Evolutionary conservation across 2,797 vertebrate species (phyloP).

Genomic region (Neosilurus mollespiculum): DNA sequence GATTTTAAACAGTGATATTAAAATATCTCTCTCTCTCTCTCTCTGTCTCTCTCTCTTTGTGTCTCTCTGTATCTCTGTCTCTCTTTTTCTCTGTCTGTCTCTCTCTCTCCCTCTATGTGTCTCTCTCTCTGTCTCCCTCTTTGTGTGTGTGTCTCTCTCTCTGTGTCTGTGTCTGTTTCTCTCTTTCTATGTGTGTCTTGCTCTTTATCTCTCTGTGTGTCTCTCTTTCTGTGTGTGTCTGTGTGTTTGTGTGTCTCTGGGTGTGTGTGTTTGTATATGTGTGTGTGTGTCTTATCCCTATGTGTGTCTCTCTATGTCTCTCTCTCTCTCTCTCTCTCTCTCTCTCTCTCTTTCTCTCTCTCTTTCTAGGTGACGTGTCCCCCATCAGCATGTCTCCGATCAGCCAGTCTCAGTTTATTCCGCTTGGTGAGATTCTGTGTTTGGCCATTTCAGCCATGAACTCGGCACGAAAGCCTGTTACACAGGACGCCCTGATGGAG

Average conservation of each 20-base stretch:
- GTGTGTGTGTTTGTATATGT: no score
- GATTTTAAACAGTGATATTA: background rate
- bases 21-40: constrained; percentile 21
- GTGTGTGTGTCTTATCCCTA: no score
- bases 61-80: no score
- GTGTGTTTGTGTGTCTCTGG: no score
- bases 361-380: constrained; percentile 92
- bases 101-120: no score
- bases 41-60: no score
- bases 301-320: constrained; percentile 39
- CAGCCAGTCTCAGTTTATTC: constrained; percentile 99
- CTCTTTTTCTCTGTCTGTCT: no score
- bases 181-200: no score
- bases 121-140: no score
- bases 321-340: constrained; percentile 27
- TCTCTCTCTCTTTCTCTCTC: constrained; percentile 10
- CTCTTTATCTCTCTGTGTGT: constrained; percentile 36
- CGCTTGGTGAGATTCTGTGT: constrained; percentile 98
- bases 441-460: constrained; percentile 99
- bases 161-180: no score
- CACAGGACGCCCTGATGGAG: constrained; percentile 97
- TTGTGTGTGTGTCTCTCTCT: no score
- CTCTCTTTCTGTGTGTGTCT: no score
- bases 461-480: constrained; percentile 95
- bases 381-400: constrained; percentile 99